These are phyloP conservation scores for Plutella xylostella DNA, from an alignment of 2,888 invertebrate genomes.

Conservation along the genomic window DNA sequence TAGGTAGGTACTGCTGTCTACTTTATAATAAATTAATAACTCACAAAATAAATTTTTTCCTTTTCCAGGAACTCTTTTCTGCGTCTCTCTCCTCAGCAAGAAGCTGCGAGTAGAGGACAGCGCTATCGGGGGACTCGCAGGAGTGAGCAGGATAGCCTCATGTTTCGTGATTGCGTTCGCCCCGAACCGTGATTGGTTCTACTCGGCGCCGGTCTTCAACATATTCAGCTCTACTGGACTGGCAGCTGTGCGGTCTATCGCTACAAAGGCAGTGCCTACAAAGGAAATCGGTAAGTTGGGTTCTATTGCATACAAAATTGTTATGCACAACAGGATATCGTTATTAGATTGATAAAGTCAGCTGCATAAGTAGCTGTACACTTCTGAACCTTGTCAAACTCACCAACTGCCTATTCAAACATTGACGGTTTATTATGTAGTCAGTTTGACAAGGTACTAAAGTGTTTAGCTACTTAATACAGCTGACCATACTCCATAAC, in stretches of 20 bases:
- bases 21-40: no score
- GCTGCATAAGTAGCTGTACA: no score
- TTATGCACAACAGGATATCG: no score
- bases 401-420: no score
- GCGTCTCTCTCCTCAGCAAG: conserved; percentile 56
- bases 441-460: no score
- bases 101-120: conserved; percentile 56
- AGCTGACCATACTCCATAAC: no score
- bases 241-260: conserved; percentile 69
- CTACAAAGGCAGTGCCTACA: conserved; percentile 64
- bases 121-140: conserved; percentile 55
- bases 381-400: no score
- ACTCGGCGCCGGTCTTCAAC: conserved; percentile 58
- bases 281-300: conserved; percentile 69
- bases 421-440: no score
- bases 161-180: conserved; percentile 65
- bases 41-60: conserved; percentile 9
- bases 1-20: no score
- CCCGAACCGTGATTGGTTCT: conserved; percentile 53
- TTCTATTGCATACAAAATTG: no score
- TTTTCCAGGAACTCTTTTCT: conserved; percentile 54
- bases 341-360: no score
- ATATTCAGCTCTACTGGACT: conserved; percentile 66
- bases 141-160: conserved; percentile 63
- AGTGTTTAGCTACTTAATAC: no score